These are phyloP conservation scores for Drosophila kikkawai DNA, from an alignment of 1,140 invertebrate genomes.

Conservation along the genomic window DNA sequence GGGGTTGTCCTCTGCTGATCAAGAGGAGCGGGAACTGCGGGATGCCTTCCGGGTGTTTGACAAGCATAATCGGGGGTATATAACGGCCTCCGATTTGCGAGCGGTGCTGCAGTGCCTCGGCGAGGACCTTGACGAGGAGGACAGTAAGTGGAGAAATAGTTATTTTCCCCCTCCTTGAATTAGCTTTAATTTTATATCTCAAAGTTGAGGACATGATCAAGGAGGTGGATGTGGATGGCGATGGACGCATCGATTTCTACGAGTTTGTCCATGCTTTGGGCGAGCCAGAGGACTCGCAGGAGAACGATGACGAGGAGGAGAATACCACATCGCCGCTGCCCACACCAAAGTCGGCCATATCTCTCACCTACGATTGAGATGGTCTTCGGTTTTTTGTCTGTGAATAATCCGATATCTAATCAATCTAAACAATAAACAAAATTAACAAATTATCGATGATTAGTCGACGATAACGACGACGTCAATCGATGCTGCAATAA, in stretches of 20 bases:
- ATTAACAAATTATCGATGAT: conserved; percentile 8
- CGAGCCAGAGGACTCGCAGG: conserved; percentile 92
- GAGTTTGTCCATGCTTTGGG: conserved; percentile 94
- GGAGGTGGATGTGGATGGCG: conserved; percentile 95
- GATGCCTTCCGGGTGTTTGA: conserved; percentile 95
- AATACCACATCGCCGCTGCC: conserved; percentile 84
- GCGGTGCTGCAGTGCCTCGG: conserved; percentile 94
- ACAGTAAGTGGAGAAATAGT: conserved; percentile 87
- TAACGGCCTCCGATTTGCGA: conserved; percentile 92
- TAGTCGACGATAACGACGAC: neutral
- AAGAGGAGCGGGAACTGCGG: conserved; percentile 93
- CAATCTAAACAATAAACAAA: neutral
- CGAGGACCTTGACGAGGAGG: conserved; percentile 93
- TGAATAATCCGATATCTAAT: conserved; percentile 12
- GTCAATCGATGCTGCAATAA: conserved; percentile 11
- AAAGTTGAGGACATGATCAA: conserved; percentile 97
- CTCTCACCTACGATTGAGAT: conserved; percentile 67
- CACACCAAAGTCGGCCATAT: conserved; percentile 76
- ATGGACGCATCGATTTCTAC: conserved; percentile 95
- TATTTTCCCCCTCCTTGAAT: neutral
- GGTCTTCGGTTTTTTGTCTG: neutral
- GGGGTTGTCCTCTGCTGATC: conserved; percentile 88
- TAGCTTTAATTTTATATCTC: conserved; percentile 36
- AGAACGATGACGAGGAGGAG: conserved; percentile 92
- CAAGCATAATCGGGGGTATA: conserved; percentile 94